Evolutionary conservation across 2,113 vertebrate species (phyloP), one percentile per base, ranked within the genome.

Genomic region (Hemichromis elongatus): DNA sequence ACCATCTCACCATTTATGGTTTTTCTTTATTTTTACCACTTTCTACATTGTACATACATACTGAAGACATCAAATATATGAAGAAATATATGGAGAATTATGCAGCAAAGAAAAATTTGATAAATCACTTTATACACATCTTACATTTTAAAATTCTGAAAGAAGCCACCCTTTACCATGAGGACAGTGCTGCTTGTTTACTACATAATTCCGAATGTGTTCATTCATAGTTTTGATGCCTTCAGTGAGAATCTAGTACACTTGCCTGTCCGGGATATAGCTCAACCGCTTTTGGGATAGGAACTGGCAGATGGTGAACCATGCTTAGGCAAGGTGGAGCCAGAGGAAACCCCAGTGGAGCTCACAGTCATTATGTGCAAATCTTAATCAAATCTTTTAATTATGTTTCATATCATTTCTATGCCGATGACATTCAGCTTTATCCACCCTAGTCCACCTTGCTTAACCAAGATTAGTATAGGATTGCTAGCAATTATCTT

Each of bases 121-220:
- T 57, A 28, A 56, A 56, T 57, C 4, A 57, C 13, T 9, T 5
- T 30, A 30, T 5, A 30, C 5, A 30, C 4, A 14, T 59, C 56
- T 59, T 59, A 59, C 18, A 59, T 59, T 59, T 59, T 19, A 59
- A 0, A 59, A 30, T 19, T 16, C 56, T 59, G 56, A 59, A 59
- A 59, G 56, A 6, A 59, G 56, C 56, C 28, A 59, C 28, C 56
- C 16, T 59, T 59, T 59, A 8, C 28, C 56, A 59, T 59, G 56
- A 61, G 19, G 57, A 61, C 57, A 61, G 57, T 3, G 33, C 57
- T 11, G 28, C 11, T 61, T n/a, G 30, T 61, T 61, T 61, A 61
- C 30, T 35, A 35, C 57, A 35, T 61, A 35, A 35, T 61, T 35
- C 18, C 0, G 0, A 35, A 35, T 0, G 0, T 35, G 57, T 33